Evolutionary conservation across 2,113 vertebrate species (phyloP).

Genomic region (Chrysochloris asiatica): DNA sequence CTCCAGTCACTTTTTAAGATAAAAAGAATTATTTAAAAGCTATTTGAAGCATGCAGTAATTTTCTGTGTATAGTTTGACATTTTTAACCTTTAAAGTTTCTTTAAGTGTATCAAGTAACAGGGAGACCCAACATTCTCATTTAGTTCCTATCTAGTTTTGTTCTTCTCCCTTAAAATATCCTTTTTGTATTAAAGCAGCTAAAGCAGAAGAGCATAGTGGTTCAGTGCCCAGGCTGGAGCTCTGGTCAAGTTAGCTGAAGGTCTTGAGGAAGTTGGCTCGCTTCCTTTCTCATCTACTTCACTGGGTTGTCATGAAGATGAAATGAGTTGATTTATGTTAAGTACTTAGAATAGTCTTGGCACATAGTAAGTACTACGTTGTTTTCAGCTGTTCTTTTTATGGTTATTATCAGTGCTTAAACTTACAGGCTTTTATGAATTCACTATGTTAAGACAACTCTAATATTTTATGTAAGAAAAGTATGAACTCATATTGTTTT

Average conservation of each 20-base stretch:
- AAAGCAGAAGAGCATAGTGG: neutral
- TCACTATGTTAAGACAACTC: conserved; percentile 6
- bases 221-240: neutral
- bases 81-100: conserved; percentile 34
- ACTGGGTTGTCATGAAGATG: neutral
- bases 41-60: neutral
- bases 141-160: neutral
- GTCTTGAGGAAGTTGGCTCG: neutral
- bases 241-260: neutral
- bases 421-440: neutral
- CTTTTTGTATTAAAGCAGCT: neutral
- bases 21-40: neutral
- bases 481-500: conserved; percentile 9
- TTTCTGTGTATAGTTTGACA: no score
- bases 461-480: conserved; percentile 4
- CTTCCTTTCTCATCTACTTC: conserved; percentile 11
- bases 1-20: conserved; percentile 45
- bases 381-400: conserved; percentile 16
- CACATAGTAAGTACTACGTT: neutral
- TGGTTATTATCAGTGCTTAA: conserved; percentile 28
- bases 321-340: neutral
- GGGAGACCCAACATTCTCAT: conserved; percentile 20
- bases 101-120: conserved; percentile 15
- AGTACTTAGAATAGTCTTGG: neutral
- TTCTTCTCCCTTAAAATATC: neutral